Evolutionary conservation across 1,140 invertebrate species (phyloP), one percentile per base, ranked within the genome.

Genomic region (Drosophila murphyi): DNA sequence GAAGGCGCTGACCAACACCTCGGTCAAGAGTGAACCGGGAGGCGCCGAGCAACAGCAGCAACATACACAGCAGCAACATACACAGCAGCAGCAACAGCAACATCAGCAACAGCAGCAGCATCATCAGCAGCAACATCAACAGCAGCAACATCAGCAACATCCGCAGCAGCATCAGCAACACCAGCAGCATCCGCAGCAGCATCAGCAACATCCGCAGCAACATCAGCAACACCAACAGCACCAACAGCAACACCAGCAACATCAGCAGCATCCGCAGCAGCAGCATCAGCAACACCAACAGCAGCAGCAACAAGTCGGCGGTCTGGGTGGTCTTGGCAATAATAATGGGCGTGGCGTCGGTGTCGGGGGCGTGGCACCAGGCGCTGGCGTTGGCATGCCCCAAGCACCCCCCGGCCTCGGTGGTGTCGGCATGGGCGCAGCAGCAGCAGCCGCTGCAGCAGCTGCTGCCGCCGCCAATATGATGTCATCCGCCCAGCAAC

Each of bases 1-100:
- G 39, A 98, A 97, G 90, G 96, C 97, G 1, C 93, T 97, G 60
- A 96, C 96, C 37, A 97, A 97, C 83, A 95, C 96, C 3, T 96
- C 96, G 50, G 95, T 96, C 48, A 97, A 97, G 78, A 96, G 96
- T 81, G 95, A 96, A 92, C 93, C 95, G 68, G 92, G 94, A 63
- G 79, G 86, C 37, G 86, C 85, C 8, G 85, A 43, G 1, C 39
- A 43, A n/a, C 39, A 43, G 3, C 39, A 43, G 39, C 39, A 43
- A 2, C 39, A 43, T 0, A 8, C 6, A 4, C 39, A 43, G 10
- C 39, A 43, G 3, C 39, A 43, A 4, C 39, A 43, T 0, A 8
- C 10, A 3, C 39, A 43, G 3, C 39, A 43, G 2, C 39, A 43
- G 0, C 39, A 43, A 1, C 39, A 43, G 1, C 39, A 43, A 1